Conservation (phyloP, 2,888 invertebrate species). For the Drosophila nr. perissopoda region DNA sequence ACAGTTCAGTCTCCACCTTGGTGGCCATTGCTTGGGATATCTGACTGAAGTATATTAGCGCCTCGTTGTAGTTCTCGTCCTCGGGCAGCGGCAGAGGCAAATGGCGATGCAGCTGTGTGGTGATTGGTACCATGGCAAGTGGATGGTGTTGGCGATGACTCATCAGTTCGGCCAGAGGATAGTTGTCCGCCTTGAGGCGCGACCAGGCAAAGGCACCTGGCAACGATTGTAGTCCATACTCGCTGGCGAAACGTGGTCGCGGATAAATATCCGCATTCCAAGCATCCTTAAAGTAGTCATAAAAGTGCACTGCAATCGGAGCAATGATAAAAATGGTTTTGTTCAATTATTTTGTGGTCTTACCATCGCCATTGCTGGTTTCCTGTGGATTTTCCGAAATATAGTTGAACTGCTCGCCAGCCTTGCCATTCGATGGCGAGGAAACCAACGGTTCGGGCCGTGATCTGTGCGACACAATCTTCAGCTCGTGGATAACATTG, state of each 20-base stretch:
- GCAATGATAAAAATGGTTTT: not conserved
- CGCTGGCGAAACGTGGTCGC: constrained; percentile 95
- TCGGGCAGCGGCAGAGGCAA: constrained; percentile 87
- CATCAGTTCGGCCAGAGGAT: constrained; percentile 88
- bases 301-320: constrained; percentile 91
- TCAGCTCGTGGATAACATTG: constrained; percentile 89
- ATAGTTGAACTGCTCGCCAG: constrained; percentile 90
- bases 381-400: constrained; percentile 92
- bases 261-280: constrained; percentile 93
- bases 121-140: constrained; percentile 89
- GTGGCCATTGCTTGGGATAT: constrained; percentile 95
- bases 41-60: constrained; percentile 94
- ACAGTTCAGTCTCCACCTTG: constrained; percentile 93
- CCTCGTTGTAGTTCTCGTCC: constrained; percentile 87
- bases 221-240: constrained; percentile 97
- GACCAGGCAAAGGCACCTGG: constrained; percentile 90
- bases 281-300: constrained; percentile 92
- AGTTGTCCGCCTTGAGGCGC: constrained; percentile 86
- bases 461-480: constrained; percentile 73
- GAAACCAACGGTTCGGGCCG: constrained; percentile 88
- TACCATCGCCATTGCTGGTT: constrained; percentile 93
- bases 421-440: constrained; percentile 94
- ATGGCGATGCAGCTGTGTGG: constrained; percentile 87
- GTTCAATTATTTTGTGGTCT: constrained; percentile 33
- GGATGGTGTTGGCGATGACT: constrained; percentile 95